Evolutionary conservation across 2,888 invertebrate genomes (phyloP).

Genomic region (Drosophila quinaria): DNA sequence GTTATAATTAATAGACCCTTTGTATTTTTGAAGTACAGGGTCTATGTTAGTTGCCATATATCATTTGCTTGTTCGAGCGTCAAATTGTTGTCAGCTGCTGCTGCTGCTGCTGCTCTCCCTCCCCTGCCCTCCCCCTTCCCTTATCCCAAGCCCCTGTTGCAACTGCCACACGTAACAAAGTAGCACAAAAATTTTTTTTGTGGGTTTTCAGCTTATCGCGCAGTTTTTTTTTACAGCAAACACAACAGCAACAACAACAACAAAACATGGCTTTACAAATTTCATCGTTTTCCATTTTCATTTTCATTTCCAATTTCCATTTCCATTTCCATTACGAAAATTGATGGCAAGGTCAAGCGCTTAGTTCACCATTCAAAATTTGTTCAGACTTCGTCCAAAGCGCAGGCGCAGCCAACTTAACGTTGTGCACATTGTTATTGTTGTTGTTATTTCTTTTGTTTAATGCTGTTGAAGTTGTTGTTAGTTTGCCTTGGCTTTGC

Average conservation of each 20-base stretch:
- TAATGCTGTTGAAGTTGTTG: slow-evolving; percentile 14
- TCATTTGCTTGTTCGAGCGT: slow-evolving; percentile 57
- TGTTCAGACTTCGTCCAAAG: slow-evolving; percentile 23
- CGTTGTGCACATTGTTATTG: slow-evolving; percentile 1
- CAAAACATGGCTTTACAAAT: slow-evolving; percentile 41
- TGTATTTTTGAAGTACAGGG: not conserved
- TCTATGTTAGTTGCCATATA: slow-evolving; percentile 12
- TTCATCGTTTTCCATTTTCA: slow-evolving; percentile 56
- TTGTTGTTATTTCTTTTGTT: slow-evolving; percentile 27
- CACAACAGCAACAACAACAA: slow-evolving; percentile 2
- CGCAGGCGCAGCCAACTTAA: slow-evolving; percentile 67
- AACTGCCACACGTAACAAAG: slow-evolving; percentile 56
- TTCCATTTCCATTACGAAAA: slow-evolving; percentile 70
- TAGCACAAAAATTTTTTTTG: slow-evolving; percentile 63
- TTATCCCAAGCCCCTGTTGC: not conserved
- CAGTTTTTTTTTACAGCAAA: slow-evolving; percentile 39
- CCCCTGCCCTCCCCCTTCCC: not conserved
- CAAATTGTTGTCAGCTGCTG: slow-evolving; percentile 69
- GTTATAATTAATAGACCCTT: not conserved
- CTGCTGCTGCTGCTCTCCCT: not conserved
- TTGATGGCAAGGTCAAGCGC: slow-evolving; percentile 81
- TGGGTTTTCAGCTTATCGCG: slow-evolving; percentile 73
- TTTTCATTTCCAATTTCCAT: slow-evolving; percentile 45
- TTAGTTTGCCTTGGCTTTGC: slow-evolving; percentile 14
- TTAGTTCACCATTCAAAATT: slow-evolving; percentile 58